Base-by-base conservation (phyloP, 2,888 invertebrate genomes). In the Drosophila tanythrix region DNA sequence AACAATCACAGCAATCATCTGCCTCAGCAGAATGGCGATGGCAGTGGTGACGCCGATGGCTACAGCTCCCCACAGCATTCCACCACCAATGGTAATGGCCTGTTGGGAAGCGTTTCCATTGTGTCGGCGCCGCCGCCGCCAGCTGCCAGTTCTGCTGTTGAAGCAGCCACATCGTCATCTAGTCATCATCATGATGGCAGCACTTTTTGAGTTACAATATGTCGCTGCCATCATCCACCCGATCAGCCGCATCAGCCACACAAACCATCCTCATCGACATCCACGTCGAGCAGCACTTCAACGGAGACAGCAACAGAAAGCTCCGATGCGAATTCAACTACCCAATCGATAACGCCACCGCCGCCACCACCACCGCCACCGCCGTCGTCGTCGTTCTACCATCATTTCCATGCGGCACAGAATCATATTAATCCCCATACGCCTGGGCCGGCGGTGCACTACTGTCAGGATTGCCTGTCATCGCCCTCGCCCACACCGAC, bases 141-240 rank as follows among this genome's bases (percentile, higher is more conserved):
- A 36, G 55, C 55, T 27, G 36, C 0, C 18, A 25, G 18, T 15
- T 38, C 65, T 15, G 69, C 79, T 86, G 83, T 72, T 55, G 89
- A 79, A 58, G 57, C 67, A 15, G n/a, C 56, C 21, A 70, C 72
- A 64, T 43, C 83, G 10, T 74, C 89, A 80, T 82, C 74, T 72
- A 88, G 67, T 75, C 87, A 81, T 53, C 87, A 74, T 70, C 85
- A 89, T 74, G 91, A 91, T 91, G 91, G 92, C 88, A 81, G 89
- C 92, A 89, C 91, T 92, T 92, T 92, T 92, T 92, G 91, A 92
- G 91, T 90, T 90, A 89, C 91, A 92, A 92, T 92, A 88, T 92
- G 91, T 92, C 92, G 91, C 92, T 92, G 91, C 90, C 92, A 92
- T 89, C 91, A 90, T 74, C 90, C 79, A 69, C 90, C 76, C 71